These are phyloP conservation scores for Sparus aurata DNA, from an alignment of 2,797 vertebrate species.

Conservation along the genomic window DNA sequence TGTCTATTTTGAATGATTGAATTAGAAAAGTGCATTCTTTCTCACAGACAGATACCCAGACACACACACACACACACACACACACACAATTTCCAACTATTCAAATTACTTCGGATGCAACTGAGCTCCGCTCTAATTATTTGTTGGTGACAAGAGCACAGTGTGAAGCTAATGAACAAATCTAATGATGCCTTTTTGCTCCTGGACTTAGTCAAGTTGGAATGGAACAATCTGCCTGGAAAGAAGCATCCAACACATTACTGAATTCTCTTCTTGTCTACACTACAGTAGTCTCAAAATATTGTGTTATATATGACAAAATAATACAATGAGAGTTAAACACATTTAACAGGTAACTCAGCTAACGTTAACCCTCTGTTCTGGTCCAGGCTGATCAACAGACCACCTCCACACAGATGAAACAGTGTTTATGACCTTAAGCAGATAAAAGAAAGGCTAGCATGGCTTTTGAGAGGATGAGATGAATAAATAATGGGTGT, in stretches of 20 bases:
- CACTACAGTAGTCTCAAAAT: background rate
- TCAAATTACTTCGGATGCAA: conserved; percentile 57
- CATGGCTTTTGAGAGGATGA: conserved; percentile 24
- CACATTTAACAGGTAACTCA: background rate
- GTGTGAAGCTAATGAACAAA: conserved; percentile 78
- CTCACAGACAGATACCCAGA: background rate
- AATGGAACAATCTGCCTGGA: conserved; percentile 55
- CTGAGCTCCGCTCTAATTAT: conserved; percentile 71
- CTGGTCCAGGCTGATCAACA: background rate
- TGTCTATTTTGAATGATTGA: background rate
- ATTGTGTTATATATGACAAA: background rate
- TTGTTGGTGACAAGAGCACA: conserved; percentile 73
- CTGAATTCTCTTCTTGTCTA: background rate
- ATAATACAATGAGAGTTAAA: background rate
- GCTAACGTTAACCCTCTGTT: background rate
- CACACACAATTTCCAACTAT: background rate
- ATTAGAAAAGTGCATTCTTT: background rate
- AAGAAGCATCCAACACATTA: conserved; percentile 27
- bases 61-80: background rate
- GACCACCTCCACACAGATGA: conserved; percentile 8
- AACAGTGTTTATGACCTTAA: conserved; percentile 59
- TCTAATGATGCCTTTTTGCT: conserved; percentile 71
- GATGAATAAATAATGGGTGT: conserved; percentile 46
- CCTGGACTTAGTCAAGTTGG: conserved; percentile 62
- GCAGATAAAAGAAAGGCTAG: conserved; percentile 68